Conservation (phyloP, 2,888 invertebrate genomes). For the Campoplex nolae region DNA sequence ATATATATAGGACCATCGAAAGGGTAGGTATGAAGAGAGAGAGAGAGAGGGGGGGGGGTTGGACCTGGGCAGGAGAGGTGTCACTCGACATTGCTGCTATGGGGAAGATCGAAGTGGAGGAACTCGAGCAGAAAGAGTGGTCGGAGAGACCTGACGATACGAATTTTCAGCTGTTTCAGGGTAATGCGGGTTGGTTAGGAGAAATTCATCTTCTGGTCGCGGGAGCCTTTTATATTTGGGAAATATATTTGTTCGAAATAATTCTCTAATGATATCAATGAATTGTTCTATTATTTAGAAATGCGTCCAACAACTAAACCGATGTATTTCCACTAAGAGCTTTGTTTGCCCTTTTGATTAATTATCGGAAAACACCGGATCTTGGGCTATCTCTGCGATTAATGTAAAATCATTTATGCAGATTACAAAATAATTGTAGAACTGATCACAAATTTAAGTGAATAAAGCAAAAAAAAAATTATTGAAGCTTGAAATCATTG, state of each 20-base stretch:
- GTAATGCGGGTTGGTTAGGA: conserved; percentile 29
- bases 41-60: conserved; percentile 14
- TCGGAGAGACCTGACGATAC: conserved; percentile 43
- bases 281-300: neutral
- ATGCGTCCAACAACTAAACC: neutral
- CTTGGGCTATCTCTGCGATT: neutral
- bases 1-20: neutral
- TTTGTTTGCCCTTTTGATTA: neutral
- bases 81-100: conserved; percentile 74
- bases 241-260: neutral
- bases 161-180: neutral
- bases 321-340: neutral
- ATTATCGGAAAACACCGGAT: neutral
- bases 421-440: neutral
- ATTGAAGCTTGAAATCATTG: neutral
- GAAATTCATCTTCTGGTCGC: neutral
- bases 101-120: conserved; percentile 60
- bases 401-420: neutral
- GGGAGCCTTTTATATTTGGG: neutral
- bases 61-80: conserved; percentile 72
- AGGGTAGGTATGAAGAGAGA: conserved; percentile 66
- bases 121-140: conserved; percentile 60
- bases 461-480: neutral
- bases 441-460: neutral
- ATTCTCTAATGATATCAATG: neutral